Evolutionary conservation across 2,113 vertebrate species (phyloP), one percentile per base, ranked within the genome.

Genomic region (Centropristis striata): DNA sequence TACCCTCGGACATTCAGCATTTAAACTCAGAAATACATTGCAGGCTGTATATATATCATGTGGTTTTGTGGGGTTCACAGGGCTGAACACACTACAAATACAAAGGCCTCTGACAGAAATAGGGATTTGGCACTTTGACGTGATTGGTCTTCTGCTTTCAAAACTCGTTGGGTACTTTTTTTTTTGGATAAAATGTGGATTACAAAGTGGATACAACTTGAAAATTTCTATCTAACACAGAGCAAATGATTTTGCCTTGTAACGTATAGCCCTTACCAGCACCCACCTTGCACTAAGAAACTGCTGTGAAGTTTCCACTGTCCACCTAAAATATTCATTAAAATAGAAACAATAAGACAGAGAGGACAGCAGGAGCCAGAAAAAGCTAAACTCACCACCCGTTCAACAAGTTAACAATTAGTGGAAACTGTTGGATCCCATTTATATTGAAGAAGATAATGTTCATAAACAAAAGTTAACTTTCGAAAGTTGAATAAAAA

Each of bases 211-310:
- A 73, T 65, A 11, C 15, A 60, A 58, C 14, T 41, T 69, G 13
- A 67, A 76, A 32, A 11, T 57, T 50, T 76, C 4, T 7, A 8
- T 51, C 28, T 53, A 49, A 13, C 18, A 64, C 42, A 57, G 44
- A 74, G 70, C 66, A 75, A 71, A 39, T 16, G 1, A 1, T 32
- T 51, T 58, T 65, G 54, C 60, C 5, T 59, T 72, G 39, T 61
- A 80, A 71, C 37, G n/a, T 71, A 49, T 81, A 95, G 93, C 93
- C 94, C 93, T 94, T 94, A 88, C 82, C 76, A 73, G 84, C 75
- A 75, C 51, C 79, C 66, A 50, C 32, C 25, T 20, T 25, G 70
- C 65, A 76, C 23, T 58, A 57, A 88, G 69, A 55, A 61, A 84
- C 49, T 78, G 18, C 57, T 44, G 72, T 25, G 37, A 78, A 84